Base-by-base conservation (phyloP, 30 jellyfish, hydroid and myxozoan genomes). In the Rhopilema esculentum region DNA sequence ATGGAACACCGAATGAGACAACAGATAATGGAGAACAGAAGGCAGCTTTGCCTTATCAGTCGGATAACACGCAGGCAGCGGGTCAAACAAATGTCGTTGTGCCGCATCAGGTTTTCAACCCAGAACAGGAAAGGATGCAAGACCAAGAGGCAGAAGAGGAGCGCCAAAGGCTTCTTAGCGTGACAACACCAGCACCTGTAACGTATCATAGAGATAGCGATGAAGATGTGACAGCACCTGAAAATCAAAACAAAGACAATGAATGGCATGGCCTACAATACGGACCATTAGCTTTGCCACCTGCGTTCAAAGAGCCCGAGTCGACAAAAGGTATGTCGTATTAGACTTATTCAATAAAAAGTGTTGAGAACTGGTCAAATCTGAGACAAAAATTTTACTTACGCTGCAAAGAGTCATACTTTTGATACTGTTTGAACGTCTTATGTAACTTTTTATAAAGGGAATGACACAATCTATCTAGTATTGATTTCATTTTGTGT, bases 281-380 rank as follows among this genome's bases (percentile, higher is more conserved):
- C 61, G 95, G 95, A 31, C 95, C 95, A 25, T 80, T 87, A 63
- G 95, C 95, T 0, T 52, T 87, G 75, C 95, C 95, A 29, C 95
- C 95, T 2, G 95, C 95, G 9, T 87, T 87, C 31, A 27, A 77
- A 69, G 66, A 49, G 30, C 80, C 61, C 27, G 53, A 48, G 17
- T 83, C 85, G 28, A 69, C 27, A 27, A 69, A 69, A 83, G 92
- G 92, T 83, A 23, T 23, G 81, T 50, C 40, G 77, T 17, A 24
- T 63, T 63, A 12, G 15, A 20, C 67, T 15, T 12, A 12, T 12
- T 51, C 15, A 20, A 51, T 51, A 51, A 51, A 51, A 15, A 20
- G 20, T 51, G 67, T 51, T 12, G 20, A 12, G 18, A 20, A 12
- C 20, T 51, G 20, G n/a, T n/a, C n/a, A n/a, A n/a, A n/a, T n/a